A percentile compares a stretch with the other conserved stretches of the same genome.
These are phyloP conservation scores for Condylura cristata DNA, from an alignment of 2,113 vertebrate species.

Conservation along the genomic window DNA sequence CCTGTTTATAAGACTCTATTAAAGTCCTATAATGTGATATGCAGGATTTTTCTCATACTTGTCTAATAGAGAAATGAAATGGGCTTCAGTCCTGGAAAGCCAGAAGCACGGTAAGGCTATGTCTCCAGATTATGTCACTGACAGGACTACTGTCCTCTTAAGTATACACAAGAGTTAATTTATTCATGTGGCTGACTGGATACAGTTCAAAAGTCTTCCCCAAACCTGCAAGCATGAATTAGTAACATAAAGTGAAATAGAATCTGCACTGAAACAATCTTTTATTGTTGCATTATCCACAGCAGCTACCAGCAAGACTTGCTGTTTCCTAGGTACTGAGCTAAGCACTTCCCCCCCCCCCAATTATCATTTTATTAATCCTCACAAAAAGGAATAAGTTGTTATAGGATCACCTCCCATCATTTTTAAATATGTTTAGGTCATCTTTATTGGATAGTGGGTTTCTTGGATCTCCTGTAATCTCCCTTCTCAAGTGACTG, in stretches of 20 bases:
- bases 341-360: neutral
- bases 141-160: neutral
- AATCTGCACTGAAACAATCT: neutral
- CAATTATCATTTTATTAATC: neutral
- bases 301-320: too few species aligned
- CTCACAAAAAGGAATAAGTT: neutral
- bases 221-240: neutral
- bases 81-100: neutral
- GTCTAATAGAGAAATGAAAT: neutral
- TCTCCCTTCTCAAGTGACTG: neutral
- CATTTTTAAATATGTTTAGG: neutral
- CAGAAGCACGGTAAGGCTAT: neutral
- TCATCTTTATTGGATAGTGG: neutral
- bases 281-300: neutral
- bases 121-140: neutral
- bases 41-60: conserved; percentile 2
- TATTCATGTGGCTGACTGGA: neutral
- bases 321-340: neutral
- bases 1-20: neutral
- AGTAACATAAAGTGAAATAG: neutral
- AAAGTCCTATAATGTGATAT: neutral
- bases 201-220: neutral
- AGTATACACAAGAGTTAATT: neutral
- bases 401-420: neutral
- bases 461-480: neutral